Base-by-base conservation (phyloP, 2,888 invertebrate species). In the Megastigmus dorsalis region DNA sequence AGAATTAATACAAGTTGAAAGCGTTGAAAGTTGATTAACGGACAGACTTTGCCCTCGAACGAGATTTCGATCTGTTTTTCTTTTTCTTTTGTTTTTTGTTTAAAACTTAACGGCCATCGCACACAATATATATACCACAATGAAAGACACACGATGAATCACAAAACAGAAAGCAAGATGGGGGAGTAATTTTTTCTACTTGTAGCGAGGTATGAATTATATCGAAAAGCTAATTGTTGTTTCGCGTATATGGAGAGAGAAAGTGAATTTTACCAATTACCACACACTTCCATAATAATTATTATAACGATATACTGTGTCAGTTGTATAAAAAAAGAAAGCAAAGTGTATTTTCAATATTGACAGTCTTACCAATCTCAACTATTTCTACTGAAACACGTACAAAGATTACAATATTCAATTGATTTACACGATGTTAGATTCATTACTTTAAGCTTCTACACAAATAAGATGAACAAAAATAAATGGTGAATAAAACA, bases 341-440 rank as follows among this genome's bases (percentile, higher is more conserved):
- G 63, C 69, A 75, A 76, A 59, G 63, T 73, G 69, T 76, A 76
- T 76, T 76, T 76, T 76, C 73, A 76, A 76, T 73, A 76, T 69
- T 65, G 48, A 62, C 15, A 33, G 69, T 68, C 72, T 75, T 68
- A 72, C 63, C 68, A 69, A 52, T 73, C 41, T 52, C 38, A 55
- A 68, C 65, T 69, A 73, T 68, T 76, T 73, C 68, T 76, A 76
- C 73, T 76, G 73, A 73, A 73, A 76, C 55, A 69, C 72, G 76
- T 76, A 76, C 73, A 76, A 72, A 76, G 66, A 60, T 76, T 76
- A 72, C 33, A 33, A 67, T 67, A 63, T 63, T 57, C 63, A 68
- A 72, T 71, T 75, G 70, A 71, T 75, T 75, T 70, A 75, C 71
- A 76, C 65, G 38, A 76, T 76, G 65, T 73, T 73, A 55, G 48